Evolutionary conservation across 1,140 invertebrate genomes (phyloP).

Genomic region (Drosophila baimaii): DNA sequence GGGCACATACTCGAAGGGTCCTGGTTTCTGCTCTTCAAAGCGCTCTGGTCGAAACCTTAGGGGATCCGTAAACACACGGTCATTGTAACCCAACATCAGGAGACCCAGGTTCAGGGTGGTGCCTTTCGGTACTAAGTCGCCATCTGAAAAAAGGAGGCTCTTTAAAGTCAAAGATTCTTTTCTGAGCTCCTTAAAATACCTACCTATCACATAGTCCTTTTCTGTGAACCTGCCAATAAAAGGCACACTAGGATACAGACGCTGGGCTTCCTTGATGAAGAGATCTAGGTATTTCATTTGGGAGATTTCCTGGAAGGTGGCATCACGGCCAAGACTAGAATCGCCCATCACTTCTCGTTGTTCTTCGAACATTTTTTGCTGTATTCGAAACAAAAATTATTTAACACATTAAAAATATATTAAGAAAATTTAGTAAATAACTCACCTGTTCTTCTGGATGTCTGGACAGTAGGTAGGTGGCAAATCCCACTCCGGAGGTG

Average conservation of each 20-base stretch:
- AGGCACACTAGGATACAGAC: slow-evolving; percentile 89
- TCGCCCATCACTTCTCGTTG: slow-evolving; percentile 84
- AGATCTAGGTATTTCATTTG: slow-evolving; percentile 89
- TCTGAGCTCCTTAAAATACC: not conserved
- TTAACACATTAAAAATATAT: too few relatives aligned
- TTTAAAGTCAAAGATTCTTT: accelerated
- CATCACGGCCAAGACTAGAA: slow-evolving; percentile 81
- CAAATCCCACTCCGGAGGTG: slow-evolving; percentile 81
- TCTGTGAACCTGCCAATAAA: slow-evolving; percentile 85
- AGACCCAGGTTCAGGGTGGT: slow-evolving; percentile 61
- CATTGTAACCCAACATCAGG: slow-evolving; percentile 66
- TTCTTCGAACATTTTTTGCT: slow-evolving; percentile 85
- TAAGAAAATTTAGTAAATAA: not conserved
- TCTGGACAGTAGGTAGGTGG: slow-evolving; percentile 72
- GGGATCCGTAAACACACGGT: slow-evolving; percentile 88
- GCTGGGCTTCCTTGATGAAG: slow-evolving; percentile 87
- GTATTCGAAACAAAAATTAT: too few relatives aligned
- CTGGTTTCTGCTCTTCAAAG: slow-evolving; percentile 86
- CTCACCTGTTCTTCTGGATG: slow-evolving; percentile 78
- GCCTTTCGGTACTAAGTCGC: slow-evolving; percentile 57
- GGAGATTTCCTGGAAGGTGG: slow-evolving; percentile 86
- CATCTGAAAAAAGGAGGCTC: slow-evolving; percentile 40
- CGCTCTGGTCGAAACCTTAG: slow-evolving; percentile 90
- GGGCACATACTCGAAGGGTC: slow-evolving; percentile 86
- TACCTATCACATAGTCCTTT: slow-evolving; percentile 72